Percentiles rank a stretch among this genome's conserved stretches.
These are phyloP conservation scores for Rhineura floridana DNA, from an alignment of 2,113 vertebrate species.

Conservation along the genomic window DNA sequence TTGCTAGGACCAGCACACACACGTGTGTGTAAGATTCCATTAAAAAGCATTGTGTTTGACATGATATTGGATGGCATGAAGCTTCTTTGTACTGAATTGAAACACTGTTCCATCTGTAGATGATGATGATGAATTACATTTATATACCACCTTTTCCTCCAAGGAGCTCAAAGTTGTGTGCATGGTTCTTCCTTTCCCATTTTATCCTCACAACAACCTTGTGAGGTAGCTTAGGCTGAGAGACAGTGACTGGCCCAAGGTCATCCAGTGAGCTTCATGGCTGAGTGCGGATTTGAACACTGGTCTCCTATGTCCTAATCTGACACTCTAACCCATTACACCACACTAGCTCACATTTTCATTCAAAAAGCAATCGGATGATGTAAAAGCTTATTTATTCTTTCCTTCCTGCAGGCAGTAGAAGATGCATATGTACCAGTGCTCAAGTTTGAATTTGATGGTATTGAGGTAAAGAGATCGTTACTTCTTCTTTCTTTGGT, in stretches of 20 bases:
- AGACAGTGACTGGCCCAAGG: too few relatives aligned
- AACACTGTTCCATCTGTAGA: not conserved
- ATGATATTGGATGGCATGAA: not conserved
- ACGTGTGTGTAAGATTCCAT: not conserved
- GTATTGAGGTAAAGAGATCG: slow-evolving; percentile 87
- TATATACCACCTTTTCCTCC: too few relatives aligned
- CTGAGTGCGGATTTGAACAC: too few relatives aligned
- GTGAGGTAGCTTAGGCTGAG: too few relatives aligned
- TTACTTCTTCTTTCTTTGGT: not conserved
- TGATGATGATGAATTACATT: too few relatives aligned
- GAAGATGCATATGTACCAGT: slow-evolving; percentile 98
- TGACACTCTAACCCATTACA: too few relatives aligned
- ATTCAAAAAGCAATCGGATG: not conserved
- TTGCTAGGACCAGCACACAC: not conserved
- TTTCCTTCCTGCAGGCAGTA: slow-evolving; percentile 83
- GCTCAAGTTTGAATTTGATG: slow-evolving; percentile 96
- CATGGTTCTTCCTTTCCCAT: too few relatives aligned
- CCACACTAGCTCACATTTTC: too few relatives aligned
- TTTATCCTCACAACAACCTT: too few relatives aligned
- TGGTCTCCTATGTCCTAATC: too few relatives aligned
- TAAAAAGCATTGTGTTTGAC: not conserved
- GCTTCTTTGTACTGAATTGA: not conserved
- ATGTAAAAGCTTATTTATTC: not conserved
- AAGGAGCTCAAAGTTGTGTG: too few relatives aligned
- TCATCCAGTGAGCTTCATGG: too few relatives aligned